phyloP scores from a whole-genome alignment of 2,888 invertebrate genomes.

The Ophioninae sp. region DNA sequence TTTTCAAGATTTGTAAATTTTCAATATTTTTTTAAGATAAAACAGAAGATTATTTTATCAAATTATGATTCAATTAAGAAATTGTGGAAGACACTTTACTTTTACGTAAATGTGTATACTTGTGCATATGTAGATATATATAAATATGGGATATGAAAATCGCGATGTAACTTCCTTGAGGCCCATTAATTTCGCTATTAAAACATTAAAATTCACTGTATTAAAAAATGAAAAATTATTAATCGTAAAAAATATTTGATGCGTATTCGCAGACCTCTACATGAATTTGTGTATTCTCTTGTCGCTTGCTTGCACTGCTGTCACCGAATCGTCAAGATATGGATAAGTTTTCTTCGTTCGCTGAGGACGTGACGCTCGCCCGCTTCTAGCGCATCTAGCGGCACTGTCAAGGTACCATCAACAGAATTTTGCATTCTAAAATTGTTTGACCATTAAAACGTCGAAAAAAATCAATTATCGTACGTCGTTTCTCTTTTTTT shows the following conservation, averaged over 20 bases:
- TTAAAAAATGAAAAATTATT: neutral
- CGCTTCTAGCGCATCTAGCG: slow-evolving; percentile 81
- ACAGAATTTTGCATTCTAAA: too few relatives aligned
- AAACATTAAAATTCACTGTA: too few relatives aligned
- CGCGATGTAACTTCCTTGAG: neutral
- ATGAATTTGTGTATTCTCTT: slow-evolving; percentile 67
- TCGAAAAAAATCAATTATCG: neutral
- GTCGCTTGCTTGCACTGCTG: slow-evolving; percentile 51
- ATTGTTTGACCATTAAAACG: neutral
- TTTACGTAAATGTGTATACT: too few relatives aligned
- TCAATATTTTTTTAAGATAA: too few relatives aligned
- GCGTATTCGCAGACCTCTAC: slow-evolving; percentile 57
- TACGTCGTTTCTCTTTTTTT: slow-evolving; percentile 9
- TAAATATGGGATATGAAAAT: too few relatives aligned
- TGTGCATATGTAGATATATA: too few relatives aligned
- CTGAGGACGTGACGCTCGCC: slow-evolving; percentile 80
- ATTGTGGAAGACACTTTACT: too few relatives aligned
- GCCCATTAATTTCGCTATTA: neutral
- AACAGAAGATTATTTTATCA: too few relatives aligned
- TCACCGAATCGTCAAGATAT: slow-evolving; percentile 73
- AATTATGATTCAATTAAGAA: too few relatives aligned
- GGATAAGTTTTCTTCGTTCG: slow-evolving; percentile 80
- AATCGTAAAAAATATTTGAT: slow-evolving; percentile 38
- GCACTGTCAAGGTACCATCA: slow-evolving; percentile 79
- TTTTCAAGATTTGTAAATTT: too few relatives aligned